Percentiles rank a stretch among this genome's conserved stretches.
These are phyloP conservation scores for Buceros bicornis DNA, from an alignment of 2,797 vertebrate genomes.

Conservation along the genomic window DNA sequence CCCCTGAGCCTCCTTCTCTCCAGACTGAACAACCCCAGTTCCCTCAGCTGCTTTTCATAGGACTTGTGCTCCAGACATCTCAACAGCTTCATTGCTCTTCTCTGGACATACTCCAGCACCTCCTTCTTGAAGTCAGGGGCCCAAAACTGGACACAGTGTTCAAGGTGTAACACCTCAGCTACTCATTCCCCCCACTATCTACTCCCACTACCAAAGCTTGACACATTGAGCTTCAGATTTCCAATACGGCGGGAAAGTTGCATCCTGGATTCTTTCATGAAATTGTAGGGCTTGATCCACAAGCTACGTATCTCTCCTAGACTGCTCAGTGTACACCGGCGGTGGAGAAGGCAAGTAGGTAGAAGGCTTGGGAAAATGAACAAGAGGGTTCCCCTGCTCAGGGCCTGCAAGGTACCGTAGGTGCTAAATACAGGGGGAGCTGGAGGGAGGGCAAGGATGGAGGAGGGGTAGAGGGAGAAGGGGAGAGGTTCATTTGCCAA, in stretches of 20 bases:
- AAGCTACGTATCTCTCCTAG: not conserved
- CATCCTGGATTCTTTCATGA: not conserved
- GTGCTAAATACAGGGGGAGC: not conserved
- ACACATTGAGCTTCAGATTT: not conserved
- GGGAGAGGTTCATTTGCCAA: not conserved
- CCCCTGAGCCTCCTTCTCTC: no score
- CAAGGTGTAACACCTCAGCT: no score
- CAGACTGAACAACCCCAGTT: no score
- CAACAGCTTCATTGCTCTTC: no score
- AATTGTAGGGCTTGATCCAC: not conserved
- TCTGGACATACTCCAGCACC: no score
- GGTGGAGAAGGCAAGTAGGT: not conserved
- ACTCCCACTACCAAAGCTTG: not conserved
- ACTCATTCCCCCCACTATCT: not conserved
- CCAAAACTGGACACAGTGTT: no score
- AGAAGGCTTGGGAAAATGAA: not conserved
- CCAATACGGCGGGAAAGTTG: not conserved
- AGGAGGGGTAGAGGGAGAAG: not conserved
- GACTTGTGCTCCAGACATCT: no score
- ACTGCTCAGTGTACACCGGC: not conserved
- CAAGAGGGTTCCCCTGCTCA: not conserved
- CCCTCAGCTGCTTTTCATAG: no score
- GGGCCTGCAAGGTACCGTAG: accelerated
- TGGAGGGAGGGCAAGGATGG: not conserved
- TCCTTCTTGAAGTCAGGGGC: no score